These are phyloP conservation scores for Ochlodes sylvanus DNA, from an alignment of 2,888 invertebrate species.

Conservation along the genomic window DNA sequence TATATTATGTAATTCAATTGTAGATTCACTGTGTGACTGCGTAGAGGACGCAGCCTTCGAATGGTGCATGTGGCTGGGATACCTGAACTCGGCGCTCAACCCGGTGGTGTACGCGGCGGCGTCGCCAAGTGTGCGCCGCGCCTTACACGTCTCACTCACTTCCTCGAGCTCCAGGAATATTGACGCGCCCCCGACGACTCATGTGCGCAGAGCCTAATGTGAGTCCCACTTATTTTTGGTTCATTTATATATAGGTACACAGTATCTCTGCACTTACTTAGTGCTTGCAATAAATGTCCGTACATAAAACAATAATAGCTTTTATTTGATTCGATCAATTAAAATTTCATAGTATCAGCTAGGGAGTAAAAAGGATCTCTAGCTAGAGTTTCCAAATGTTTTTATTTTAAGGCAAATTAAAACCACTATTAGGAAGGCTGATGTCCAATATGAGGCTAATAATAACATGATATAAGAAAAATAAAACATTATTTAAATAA, in stretches of 20 bases:
- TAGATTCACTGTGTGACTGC: slow-evolving; percentile 80
- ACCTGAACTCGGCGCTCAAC: slow-evolving; percentile 88
- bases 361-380: too few species aligned
- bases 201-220: slow-evolving; percentile 46
- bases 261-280: too few species aligned
- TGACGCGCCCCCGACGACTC: slow-evolving; percentile 54
- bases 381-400: too few species aligned
- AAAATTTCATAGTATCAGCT: too few species aligned
- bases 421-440: too few species aligned
- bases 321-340: too few species aligned
- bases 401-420: too few species aligned
- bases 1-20: background rate
- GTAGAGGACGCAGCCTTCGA: slow-evolving; percentile 83
- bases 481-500: slow-evolving; percentile 54
- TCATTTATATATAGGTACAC: too few species aligned
- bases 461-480: background rate
- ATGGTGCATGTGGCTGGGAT: slow-evolving; percentile 89
- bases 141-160: slow-evolving; percentile 58
- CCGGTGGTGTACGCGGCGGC: slow-evolving; percentile 88
- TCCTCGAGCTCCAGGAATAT: slow-evolving; percentile 50
- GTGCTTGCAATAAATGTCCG: too few species aligned
- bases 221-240: background rate
- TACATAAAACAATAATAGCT: too few species aligned
- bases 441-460: too few species aligned
- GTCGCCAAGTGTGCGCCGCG: slow-evolving; percentile 68